These are phyloP conservation scores for Lycaon pictus DNA, from an alignment of 2,113 vertebrate species.

Conservation along the genomic window DNA sequence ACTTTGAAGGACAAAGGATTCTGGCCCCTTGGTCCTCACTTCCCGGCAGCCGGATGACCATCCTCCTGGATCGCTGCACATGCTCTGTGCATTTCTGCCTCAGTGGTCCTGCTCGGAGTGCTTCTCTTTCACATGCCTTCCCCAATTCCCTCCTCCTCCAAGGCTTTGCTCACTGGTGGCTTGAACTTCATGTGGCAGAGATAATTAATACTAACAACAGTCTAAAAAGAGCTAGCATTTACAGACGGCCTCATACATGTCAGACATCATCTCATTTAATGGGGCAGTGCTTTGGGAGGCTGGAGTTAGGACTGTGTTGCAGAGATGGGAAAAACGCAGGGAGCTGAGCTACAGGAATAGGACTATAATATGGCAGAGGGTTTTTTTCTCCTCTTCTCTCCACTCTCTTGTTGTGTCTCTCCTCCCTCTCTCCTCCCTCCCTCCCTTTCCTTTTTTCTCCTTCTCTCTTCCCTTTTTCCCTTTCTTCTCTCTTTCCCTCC, in stretches of 20 bases:
- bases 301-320: not conserved
- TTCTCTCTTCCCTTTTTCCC: no score
- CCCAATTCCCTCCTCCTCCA: not conserved
- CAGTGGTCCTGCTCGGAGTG: not conserved
- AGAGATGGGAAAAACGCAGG: not conserved
- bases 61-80: not conserved
- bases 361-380: not conserved
- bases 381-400: no score
- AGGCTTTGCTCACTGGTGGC: not conserved
- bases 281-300: not conserved
- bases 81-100: not conserved
- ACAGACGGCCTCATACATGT: not conserved
- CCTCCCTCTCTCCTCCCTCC: no score
- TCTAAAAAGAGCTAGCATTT: not conserved
- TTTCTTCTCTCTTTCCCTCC: not conserved
- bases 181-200: not conserved
- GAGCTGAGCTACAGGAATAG: not conserved
- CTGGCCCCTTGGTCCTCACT: not conserved
- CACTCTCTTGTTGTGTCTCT: rapidly evolving
- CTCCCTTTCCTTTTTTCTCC: no score
- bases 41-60: not conserved
- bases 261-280: not conserved
- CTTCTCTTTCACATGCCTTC: not conserved
- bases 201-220: not conserved
- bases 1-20: not conserved